These are phyloP conservation scores for Pitangus sulphuratus DNA, from an alignment of 2,797 vertebrate genomes.

Conservation along the genomic window DNA sequence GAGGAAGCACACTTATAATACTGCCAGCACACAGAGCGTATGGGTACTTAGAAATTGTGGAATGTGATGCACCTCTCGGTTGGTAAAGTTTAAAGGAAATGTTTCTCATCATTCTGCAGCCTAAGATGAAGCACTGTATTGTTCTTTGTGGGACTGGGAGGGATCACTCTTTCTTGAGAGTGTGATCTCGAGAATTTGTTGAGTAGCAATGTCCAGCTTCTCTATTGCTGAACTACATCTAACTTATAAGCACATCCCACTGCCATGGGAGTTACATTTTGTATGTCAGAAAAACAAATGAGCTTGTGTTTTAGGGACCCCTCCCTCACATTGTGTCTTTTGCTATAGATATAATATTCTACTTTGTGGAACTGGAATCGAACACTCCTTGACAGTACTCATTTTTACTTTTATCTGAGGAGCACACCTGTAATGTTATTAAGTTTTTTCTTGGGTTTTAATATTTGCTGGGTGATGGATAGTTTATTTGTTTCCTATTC, in stretches of 20 bases:
- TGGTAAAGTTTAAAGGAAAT: neutral
- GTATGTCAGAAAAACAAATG: neutral
- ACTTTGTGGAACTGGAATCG: neutral
- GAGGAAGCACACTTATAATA: neutral
- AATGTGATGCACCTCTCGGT: neutral
- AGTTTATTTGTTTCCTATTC: neutral
- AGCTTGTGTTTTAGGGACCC: neutral
- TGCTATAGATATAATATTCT: neutral
- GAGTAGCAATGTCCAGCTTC: neutral
- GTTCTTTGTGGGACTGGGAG: neutral
- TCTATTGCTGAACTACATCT: neutral
- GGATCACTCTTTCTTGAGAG: neutral
- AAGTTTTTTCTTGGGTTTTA: neutral
- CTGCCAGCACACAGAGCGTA: neutral
- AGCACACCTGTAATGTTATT: neutral
- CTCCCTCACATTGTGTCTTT: neutral
- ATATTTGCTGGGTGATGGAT: neutral
- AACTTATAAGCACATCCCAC: neutral
- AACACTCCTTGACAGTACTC: neutral
- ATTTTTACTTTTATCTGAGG: neutral
- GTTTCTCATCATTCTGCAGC: neutral
- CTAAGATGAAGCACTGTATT: neutral
- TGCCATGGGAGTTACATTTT: neutral
- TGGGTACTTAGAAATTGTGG: neutral
- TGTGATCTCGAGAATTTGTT: neutral